Evolutionary conservation across 2,113 vertebrate species (phyloP).

Genomic region (Mormoops blainvillei): DNA sequence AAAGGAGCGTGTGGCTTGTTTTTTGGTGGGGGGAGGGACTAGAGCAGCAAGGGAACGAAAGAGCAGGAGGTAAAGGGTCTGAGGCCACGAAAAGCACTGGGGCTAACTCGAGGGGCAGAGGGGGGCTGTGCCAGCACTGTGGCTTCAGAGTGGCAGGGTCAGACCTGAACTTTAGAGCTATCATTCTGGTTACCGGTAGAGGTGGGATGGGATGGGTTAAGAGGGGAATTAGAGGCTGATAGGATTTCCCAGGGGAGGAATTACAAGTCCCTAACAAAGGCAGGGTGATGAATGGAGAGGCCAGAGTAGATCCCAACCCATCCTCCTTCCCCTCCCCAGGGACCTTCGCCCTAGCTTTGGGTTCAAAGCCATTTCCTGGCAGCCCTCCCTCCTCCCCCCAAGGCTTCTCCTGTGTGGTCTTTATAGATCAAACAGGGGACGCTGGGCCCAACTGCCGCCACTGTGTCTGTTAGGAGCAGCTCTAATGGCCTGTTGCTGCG

Average conservation of each 20-base stretch:
- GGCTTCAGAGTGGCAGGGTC: not conserved
- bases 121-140: not conserved
- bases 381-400: constrained; percentile 9
- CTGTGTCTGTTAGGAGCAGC: constrained; percentile 50
- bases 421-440: constrained; percentile 65
- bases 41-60: not conserved
- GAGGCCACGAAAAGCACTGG: not conserved
- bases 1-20: not conserved
- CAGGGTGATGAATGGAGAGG: constrained; percentile 25
- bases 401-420: constrained; percentile 68
- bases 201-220: not conserved
- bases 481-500: constrained; percentile 50
- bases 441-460: constrained; percentile 34
- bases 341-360: constrained; percentile 39
- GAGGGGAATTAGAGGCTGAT: not conserved
- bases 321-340: not conserved
- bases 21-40: rapidly evolving
- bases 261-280: constrained; percentile 38
- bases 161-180: not conserved
- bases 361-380: constrained; percentile 53
- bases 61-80: not conserved
- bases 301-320: constrained; percentile 28
- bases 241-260: constrained; percentile 33
- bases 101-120: not conserved
- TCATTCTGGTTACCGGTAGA: not conserved